These are phyloP conservation scores for Fundulus diaphanus DNA, from an alignment of 2,797 vertebrate genomes.

Conservation along the genomic window DNA sequence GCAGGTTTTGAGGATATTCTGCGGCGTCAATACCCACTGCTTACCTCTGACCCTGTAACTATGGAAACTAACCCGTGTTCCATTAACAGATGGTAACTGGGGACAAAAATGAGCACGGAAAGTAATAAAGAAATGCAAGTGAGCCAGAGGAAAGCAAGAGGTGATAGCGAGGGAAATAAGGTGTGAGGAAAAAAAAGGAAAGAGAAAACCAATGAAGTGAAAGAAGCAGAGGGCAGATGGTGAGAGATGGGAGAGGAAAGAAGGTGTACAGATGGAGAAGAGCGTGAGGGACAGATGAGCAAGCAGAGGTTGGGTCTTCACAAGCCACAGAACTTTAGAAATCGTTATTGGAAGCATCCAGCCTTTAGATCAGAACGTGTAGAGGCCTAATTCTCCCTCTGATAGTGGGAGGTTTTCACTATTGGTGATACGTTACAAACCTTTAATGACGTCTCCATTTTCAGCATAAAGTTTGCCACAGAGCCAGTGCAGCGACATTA, in stretches of 20 bases:
- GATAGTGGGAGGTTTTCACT: not conserved
- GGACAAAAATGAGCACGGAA: constrained; percentile 24
- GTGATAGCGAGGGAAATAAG: constrained; percentile 30
- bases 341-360: not conserved
- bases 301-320: not conserved
- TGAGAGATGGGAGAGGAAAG: constrained; percentile 19
- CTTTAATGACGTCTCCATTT: not conserved
- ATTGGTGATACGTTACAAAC: not conserved
- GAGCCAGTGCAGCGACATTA: too few relatives aligned
- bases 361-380: not conserved
- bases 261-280: not conserved
- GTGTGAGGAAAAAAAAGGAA: constrained; percentile 18
- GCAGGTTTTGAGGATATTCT: constrained; percentile 1
- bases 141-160: constrained; percentile 19
- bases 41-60: constrained; percentile 45
- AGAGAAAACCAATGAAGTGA: constrained; percentile 3
- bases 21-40: not conserved
- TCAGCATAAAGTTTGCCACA: too few relatives aligned
- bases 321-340: not conserved
- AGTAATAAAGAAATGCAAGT: constrained; percentile 6
- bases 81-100: constrained; percentile 27
- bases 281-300: not conserved
- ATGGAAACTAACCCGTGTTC: constrained; percentile 36
- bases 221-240: constrained; percentile 24
- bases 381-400: not conserved